Conservation (phyloP, 1,140 invertebrate genomes). For the Hermatobates lingyangjiaoensis region DNA sequence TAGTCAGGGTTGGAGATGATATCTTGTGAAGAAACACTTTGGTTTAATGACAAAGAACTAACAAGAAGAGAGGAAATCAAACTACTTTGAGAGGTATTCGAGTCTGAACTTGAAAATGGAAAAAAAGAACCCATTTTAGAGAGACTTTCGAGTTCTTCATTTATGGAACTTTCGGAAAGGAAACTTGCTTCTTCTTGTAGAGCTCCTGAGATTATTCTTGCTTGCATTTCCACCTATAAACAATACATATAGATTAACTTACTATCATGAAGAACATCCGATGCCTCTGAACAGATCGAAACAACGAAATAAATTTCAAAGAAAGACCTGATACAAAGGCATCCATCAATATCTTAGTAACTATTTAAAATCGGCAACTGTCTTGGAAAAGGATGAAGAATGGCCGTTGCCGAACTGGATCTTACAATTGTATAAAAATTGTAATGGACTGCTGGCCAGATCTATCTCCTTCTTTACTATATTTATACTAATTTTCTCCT, state of each 20-base stretch:
- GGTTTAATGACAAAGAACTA: conserved; percentile 18
- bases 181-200: not conserved
- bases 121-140: conserved; percentile 18
- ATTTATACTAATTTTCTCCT: no score
- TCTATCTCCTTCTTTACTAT: no score
- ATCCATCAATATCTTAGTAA: not conserved
- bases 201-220: not conserved
- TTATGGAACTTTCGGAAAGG: not conserved
- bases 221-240: conserved; percentile 9
- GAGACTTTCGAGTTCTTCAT: conserved; percentile 5
- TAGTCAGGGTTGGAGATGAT: no score
- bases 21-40: no score
- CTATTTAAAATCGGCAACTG: not conserved
- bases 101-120: conserved; percentile 16
- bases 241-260: conserved; percentile 12
- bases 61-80: conserved; percentile 13
- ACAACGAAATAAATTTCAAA: no score
- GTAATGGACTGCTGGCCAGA: no score
- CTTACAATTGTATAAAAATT: no score
- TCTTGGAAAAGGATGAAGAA: not conserved
- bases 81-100: conserved; percentile 10
- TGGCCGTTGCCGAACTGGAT: not conserved
- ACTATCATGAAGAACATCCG: not conserved
- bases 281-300: no score
- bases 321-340: no score